Base-by-base conservation (phyloP, 2,797 vertebrate genomes). In the Apogon hyalosoma region DNA sequence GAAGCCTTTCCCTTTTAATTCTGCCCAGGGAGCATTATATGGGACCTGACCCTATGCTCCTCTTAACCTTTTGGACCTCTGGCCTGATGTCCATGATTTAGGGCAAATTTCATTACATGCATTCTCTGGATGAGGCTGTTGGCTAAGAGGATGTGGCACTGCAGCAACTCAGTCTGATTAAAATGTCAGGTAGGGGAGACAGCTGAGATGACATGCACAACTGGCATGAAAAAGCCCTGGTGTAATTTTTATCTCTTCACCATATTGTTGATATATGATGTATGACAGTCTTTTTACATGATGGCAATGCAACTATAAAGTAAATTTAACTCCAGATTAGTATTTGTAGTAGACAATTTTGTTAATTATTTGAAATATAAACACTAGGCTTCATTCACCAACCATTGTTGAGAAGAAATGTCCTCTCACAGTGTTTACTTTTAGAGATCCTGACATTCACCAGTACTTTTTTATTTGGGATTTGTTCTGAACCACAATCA, bases 1-100 rank as follows among this genome's bases (percentile, higher is more conserved):
- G 91, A 83, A 85, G 88, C 88, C 90, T 94, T 94, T 94, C 93
- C 89, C 91, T 93, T 94, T 94, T 93, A 92, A 93, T 93, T 91
- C 75, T 81, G 73, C 78, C 67, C 85, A 88, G 80, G 81, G 88
- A 85, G 84, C 87, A 76, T 93, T 93, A 92, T 92, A 91, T 85
- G 69, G 84, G 90, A 77, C 82, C 90, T 90, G 91, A 92, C 90
- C 91, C 84, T 63, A 62, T 75, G 88, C 88, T 90, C 87, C 87
- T 84, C 89, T 93, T 94, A 92, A 95, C 93, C 94, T 93, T 85
- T 90, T 73, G 82, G 93, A 92, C 93, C 92, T 82, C 82, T 45
- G 52, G 85, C 87, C 90, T 85, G 86, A 91, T 87, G 91, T 90
- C 88, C 78, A 57, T 90, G 90, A 93, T 93, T 93, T 91, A 93